Base-by-base conservation (phyloP, 2,797 vertebrate genomes). In the Sebastes iracundus region DNA sequence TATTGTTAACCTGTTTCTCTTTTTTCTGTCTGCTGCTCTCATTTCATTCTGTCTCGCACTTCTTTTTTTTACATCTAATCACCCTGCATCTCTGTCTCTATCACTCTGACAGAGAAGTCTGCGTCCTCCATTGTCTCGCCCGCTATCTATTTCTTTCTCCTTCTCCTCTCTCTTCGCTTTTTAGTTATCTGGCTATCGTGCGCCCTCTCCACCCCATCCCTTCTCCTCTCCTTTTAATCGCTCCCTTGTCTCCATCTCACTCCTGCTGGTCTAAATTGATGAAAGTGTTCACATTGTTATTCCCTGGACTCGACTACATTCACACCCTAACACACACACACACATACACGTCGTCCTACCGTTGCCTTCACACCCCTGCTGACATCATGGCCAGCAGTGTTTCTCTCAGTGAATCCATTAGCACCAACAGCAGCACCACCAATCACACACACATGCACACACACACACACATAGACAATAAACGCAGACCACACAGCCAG, bases 291-390 rank as follows among this genome's bases (percentile, higher is more conserved):
- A 78, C 84, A 90, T 75, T 85, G 82, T 89, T 92, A 87, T 91
- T 89, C 88, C 82, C 83, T 42, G 22, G 61, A 84, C 77, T 76
- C 71, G 64, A 70, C 82, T 52, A 61, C 70, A 71, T 80, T 90
- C 82, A 82, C 80, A 81, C 77, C 56, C 46, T 23, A 64, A 82
- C 78, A 56, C 53, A 61, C 73, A 70, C 55, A 61, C 66, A 75
- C 35, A 79, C 20, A 42, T 8, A 64, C 33, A 64, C 22, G 13
- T 23, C 4, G 11, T 71, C 72, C 80, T 63, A 72, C 81, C 22
- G 42, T 74, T 84, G 82, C 70, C 56, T 93, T 94, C 91, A 91
- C 94, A 95, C 94, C 89, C 94, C 93, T 89, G 93, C 92, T 93
- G 94, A 91, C 88, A 93, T 78, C 74, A 86, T 86, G 84, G 83